Base-by-base conservation (phyloP, 2,113 vertebrate genomes). In the Podiceps cristatus region DNA sequence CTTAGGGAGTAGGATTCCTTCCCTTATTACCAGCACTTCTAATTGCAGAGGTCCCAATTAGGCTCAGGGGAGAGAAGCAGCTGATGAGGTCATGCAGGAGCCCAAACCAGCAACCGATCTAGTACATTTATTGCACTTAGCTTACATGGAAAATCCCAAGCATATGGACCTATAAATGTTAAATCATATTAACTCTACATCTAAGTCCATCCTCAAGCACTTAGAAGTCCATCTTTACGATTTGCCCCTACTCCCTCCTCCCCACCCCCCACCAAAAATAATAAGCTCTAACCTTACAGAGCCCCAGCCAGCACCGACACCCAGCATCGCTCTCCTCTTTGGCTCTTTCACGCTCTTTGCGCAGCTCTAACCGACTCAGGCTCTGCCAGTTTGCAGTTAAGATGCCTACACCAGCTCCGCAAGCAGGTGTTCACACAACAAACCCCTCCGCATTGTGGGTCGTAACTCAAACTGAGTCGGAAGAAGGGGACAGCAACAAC, bases 271-370 rank as follows among this genome's bases (percentile, higher is more conserved):
- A 37, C 37, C 37, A 37, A 37, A 27, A 86, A 3, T 0, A 31
- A 37, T 0, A 11, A 55, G 42, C 44, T 63, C 71, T 59, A 22
- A 47, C 35, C 10, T 22, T 18, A 45, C 12, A 11, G 18, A 79
- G 20, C 27, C 25, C 24, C 33, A 28, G 29, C 5, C 80, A 18
- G 28, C 24, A 20, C 14, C 7, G 0, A 10, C 7, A 2, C 13
- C 15, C 23, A 5, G 22, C 62, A 40, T 0, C 0, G 0, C 49
- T 63, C 49, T 63, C 23, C 60, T 25, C 47, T 56, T 5, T 11
- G 4, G 64, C 14, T 3, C 1, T 7, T 15, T 33, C 60, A 9
- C 0, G 0, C 45, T 24, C 50, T 12, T 53, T 0, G 15, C 1
- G 11, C 50, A 35, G 31, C 72, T 52, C 42, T 11, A 7, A 42